phyloP scores from a whole-genome alignment of 2,888 invertebrate genomes.

The Melinaea marsaeus region DNA sequence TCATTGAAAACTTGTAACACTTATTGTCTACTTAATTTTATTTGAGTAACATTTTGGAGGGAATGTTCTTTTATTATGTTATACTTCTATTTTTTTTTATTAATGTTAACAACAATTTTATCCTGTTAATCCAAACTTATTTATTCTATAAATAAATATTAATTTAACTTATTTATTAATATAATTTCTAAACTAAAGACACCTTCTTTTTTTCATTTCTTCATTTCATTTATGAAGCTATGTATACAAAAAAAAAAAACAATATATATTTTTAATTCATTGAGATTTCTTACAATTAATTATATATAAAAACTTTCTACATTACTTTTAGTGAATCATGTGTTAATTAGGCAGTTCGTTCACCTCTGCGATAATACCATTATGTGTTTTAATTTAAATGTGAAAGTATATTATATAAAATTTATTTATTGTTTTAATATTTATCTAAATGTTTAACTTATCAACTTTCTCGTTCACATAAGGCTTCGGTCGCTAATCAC shows the following conservation, averaged over 20 bases:
- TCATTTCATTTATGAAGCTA: too few species aligned
- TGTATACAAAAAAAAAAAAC: too few species aligned
- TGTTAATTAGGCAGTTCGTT: constrained; percentile 21
- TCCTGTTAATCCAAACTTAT: not conserved
- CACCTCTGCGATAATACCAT: constrained; percentile 22
- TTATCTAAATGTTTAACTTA: too few species aligned
- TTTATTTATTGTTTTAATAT: too few species aligned
- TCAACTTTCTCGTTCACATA: too few species aligned
- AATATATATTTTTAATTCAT: too few species aligned
- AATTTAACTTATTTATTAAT: too few species aligned
- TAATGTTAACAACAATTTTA: not conserved
- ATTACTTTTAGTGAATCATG: constrained; percentile 18
- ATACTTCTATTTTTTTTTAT: not conserved
- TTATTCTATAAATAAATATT: not conserved
- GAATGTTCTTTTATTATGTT: not conserved
- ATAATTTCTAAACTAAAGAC: too few species aligned
- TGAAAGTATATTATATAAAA: not conserved
- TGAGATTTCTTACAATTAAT: not conserved
- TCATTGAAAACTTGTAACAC: constrained; percentile 31
- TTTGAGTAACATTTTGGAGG: constrained; percentile 14
- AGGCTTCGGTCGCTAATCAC: too few species aligned
- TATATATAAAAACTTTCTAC: constrained; percentile 7
- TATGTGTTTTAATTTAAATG: constrained; percentile 20
- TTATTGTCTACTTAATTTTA: constrained; percentile 20
- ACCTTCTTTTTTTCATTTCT: too few species aligned